phyloP scores from a whole-genome alignment of 2,888 invertebrate genomes.

The Orthosia gracilis region DNA sequence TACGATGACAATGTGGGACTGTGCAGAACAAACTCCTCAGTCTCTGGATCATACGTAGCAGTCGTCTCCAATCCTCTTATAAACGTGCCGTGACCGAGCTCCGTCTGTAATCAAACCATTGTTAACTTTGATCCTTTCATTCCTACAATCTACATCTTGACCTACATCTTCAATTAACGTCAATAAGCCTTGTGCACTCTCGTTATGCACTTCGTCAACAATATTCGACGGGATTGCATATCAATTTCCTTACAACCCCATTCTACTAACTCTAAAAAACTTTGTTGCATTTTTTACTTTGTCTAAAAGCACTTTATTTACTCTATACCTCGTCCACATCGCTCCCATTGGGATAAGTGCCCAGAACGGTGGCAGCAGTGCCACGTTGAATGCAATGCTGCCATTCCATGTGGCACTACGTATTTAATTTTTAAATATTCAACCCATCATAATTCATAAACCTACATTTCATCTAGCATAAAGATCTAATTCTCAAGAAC shows the following conservation, averaged over 20 bases:
- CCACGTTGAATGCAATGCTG: too few relatives aligned
- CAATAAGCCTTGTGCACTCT: background rate
- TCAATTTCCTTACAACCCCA: background rate
- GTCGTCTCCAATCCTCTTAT: conserved; percentile 98
- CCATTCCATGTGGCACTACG: too few relatives aligned
- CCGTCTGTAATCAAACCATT: conserved; percentile 92
- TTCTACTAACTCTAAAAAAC: too few relatives aligned
- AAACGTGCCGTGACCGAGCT: conserved; percentile 98
- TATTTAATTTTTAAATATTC: background rate
- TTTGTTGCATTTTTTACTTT: too few relatives aligned
- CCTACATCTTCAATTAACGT: background rate
- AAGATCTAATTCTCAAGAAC: background rate
- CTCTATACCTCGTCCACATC: too few relatives aligned
- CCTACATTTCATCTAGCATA: background rate
- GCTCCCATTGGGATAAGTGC: too few relatives aligned
- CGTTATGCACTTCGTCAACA: background rate
- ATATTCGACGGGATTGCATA: background rate
- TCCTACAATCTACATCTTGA: background rate
- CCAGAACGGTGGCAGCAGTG: too few relatives aligned
- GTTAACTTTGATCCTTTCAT: conserved; percentile 11
- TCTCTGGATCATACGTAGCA: conserved; percentile 96
- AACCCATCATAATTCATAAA: background rate
- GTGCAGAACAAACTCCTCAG: conserved; percentile 96
- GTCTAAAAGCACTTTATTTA: too few relatives aligned
- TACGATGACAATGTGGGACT: conserved; percentile 96